Percentiles rank a stretch among this genome's conserved stretches.
Evolutionary conservation across 37 sponge, comb jelly and placozoan species (phyloP).

Genomic region (Dysidea cf. avara): DNA sequence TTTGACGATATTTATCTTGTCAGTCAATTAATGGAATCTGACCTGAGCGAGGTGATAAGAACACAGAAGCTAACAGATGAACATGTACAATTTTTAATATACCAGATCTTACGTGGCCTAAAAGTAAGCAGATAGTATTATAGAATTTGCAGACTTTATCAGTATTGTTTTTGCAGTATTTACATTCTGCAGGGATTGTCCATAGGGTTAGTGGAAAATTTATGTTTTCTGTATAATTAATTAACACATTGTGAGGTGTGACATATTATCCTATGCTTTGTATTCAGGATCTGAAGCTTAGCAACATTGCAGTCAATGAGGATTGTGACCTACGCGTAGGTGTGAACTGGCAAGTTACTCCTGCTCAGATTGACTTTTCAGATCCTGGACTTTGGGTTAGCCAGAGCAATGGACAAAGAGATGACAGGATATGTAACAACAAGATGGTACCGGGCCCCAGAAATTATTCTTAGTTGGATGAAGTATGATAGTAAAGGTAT

Average conservation of each 20-base stretch:
- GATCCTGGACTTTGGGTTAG: slow-evolving; percentile 98
- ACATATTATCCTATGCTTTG: not conserved
- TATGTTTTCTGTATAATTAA: not conserved
- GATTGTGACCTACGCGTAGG: slow-evolving; percentile 92
- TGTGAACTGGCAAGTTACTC: no score
- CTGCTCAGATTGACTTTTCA: not conserved
- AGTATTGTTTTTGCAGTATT: slow-evolving; percentile 49
- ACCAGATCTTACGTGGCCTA: slow-evolving; percentile 91
- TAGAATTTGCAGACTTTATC: not conserved
- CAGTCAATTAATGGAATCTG: slow-evolving; percentile 93
- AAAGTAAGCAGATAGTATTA: slow-evolving; percentile 55
- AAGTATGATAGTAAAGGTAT: slow-evolving; percentile 84
- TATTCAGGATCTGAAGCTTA: slow-evolving; percentile 84
- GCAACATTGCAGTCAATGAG: slow-evolving; percentile 97
- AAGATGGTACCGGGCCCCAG: slow-evolving; percentile 96
- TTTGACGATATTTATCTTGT: slow-evolving; percentile 94
- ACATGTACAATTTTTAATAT: slow-evolving; percentile 94
- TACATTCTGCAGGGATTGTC: slow-evolving; percentile 91
- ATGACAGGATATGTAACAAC: slow-evolving; percentile 99
- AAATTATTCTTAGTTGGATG: slow-evolving; percentile 99
- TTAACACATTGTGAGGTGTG: no score
- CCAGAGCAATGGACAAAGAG: slow-evolving; percentile 85
- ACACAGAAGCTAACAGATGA: slow-evolving; percentile 89
- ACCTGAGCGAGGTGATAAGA: slow-evolving; percentile 89
- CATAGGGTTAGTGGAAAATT: slow-evolving; percentile 87